phyloP scores from a whole-genome alignment of 2,113 vertebrate genomes.

The Bubo bubo region DNA sequence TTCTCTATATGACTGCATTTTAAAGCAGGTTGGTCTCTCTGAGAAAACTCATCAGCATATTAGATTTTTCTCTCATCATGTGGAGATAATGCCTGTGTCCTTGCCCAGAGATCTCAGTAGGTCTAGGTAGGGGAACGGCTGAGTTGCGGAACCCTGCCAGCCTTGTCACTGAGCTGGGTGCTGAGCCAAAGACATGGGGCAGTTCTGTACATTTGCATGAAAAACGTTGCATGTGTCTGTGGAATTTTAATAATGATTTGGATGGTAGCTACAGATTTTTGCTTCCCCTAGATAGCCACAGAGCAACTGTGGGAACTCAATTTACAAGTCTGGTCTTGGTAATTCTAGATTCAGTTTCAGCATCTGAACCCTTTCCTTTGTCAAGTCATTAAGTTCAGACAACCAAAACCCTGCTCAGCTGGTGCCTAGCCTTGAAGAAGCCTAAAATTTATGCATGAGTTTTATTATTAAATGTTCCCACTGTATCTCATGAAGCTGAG shows the following conservation, averaged over 20 bases:
- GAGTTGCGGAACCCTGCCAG: background rate
- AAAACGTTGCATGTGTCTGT: background rate
- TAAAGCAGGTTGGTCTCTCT: background rate
- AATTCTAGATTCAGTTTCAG: background rate
- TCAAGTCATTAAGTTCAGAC: background rate
- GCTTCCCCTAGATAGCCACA: background rate
- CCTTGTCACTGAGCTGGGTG: background rate
- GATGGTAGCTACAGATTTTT: background rate
- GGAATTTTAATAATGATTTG: background rate
- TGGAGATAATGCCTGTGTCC: background rate
- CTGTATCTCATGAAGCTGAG: background rate
- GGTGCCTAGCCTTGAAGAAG: background rate
- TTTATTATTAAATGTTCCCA: background rate
- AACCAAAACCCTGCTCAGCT: background rate
- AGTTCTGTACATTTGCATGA: background rate
- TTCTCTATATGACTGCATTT: background rate
- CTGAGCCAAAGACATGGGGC: background rate
- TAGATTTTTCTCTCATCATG: background rate
- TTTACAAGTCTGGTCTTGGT: background rate
- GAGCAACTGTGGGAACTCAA: background rate
- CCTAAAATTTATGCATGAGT: background rate
- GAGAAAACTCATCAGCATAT: background rate
- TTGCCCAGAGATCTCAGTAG: background rate
- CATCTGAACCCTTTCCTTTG: background rate
- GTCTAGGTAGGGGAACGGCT: background rate